Evolutionary conservation across 2,113 vertebrate genomes (phyloP).

Genomic region (Chloebia gouldiae): DNA sequence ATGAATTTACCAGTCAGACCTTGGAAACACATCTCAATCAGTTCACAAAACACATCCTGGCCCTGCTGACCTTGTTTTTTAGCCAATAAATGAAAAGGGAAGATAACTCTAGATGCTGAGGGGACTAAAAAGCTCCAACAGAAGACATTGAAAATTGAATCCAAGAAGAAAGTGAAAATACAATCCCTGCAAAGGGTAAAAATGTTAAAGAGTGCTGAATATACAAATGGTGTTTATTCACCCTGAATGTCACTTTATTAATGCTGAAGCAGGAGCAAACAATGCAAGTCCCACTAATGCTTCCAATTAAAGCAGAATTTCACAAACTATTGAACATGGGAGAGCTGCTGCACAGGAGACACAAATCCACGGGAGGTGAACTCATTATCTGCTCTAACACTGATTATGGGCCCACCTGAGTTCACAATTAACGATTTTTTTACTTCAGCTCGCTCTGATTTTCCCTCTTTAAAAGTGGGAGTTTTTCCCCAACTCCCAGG

Average conservation of each 20-base stretch:
- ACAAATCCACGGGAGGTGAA: not conserved
- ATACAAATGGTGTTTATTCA: not conserved
- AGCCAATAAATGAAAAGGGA: not conserved
- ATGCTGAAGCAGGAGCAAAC: not conserved
- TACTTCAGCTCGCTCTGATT: not conserved
- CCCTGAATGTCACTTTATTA: not conserved
- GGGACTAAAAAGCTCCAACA: not conserved
- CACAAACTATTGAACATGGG: not conserved
- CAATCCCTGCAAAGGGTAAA: not conserved
- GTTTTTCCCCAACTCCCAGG: not conserved
- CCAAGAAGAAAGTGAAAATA: not conserved
- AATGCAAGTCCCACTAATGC: not conserved
- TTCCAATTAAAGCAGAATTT: not conserved
- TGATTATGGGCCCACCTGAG: not conserved
- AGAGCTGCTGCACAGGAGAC: conserved; percentile 20
- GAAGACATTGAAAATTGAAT: not conserved
- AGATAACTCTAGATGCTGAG: not conserved
- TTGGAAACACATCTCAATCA: not conserved
- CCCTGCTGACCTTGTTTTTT: not conserved
- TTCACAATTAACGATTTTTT: not conserved
- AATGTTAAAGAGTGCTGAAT: not conserved
- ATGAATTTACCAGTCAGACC: not conserved
- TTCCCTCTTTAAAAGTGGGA: not conserved
- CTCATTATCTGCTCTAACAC: not conserved
- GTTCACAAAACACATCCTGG: not conserved